phyloP scores from a whole-genome alignment of 2,113 vertebrate species.

The Leiothrix lutea region DNA sequence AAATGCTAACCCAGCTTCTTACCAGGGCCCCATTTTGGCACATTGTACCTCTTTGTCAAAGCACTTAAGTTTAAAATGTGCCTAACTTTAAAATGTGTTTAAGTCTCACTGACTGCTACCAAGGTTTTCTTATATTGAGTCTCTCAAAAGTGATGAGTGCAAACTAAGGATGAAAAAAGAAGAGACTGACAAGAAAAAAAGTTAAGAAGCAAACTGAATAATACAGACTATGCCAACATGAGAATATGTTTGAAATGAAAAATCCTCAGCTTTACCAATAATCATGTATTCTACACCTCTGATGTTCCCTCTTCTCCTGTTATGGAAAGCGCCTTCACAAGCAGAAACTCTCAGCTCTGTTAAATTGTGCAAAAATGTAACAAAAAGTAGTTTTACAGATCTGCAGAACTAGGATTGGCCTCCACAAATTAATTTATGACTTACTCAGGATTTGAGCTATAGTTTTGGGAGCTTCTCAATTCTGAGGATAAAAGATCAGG shows the following conservation, averaged over 20 bases:
- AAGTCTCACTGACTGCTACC: background rate
- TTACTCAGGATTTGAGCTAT: background rate
- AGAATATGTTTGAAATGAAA: background rate
- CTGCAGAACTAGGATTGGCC: background rate
- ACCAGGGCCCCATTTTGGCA: background rate
- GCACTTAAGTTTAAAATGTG: constrained; percentile 40
- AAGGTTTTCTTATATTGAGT: background rate
- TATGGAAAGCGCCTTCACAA: background rate
- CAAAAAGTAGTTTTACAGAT: background rate
- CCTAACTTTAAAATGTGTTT: constrained; percentile 11
- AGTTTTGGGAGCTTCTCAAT: background rate
- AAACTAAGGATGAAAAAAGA: background rate
- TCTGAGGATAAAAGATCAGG: constrained; percentile 28
- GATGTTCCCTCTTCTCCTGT: background rate
- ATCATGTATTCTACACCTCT: background rate
- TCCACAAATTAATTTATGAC: background rate
- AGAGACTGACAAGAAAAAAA: background rate
- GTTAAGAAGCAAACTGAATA: background rate
- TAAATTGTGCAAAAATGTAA: background rate
- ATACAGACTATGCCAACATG: background rate
- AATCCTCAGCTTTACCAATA: background rate
- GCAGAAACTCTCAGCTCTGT: background rate
- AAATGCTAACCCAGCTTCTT: constrained; percentile 8
- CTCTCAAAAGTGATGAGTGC: background rate
- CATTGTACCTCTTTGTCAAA: background rate